Conservation (phyloP, 2,113 vertebrate species). For the Chaenogobius annularis region DNA sequence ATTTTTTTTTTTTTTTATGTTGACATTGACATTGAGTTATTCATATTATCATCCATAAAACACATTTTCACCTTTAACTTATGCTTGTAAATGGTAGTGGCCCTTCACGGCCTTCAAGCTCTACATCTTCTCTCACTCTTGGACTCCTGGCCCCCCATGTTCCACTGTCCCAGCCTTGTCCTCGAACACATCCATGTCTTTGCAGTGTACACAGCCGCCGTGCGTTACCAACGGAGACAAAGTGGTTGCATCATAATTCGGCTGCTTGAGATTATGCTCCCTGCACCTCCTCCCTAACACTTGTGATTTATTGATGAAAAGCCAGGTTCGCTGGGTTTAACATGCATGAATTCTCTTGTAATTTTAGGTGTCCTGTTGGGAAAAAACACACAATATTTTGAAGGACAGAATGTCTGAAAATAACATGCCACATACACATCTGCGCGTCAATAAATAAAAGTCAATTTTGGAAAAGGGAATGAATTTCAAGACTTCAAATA, state of each 20-base stretch:
- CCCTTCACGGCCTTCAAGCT: not conserved
- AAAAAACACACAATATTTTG: not conserved
- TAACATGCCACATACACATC: not conserved
- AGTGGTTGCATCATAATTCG: slow-evolving; percentile 70
- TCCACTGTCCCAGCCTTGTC: slow-evolving; percentile 18
- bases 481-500: not conserved
- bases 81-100: not conserved
- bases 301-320: slow-evolving; percentile 70
- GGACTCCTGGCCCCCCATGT: slow-evolving; percentile 16
- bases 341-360: slow-evolving; percentile 32
- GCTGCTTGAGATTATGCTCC: slow-evolving; percentile 53
- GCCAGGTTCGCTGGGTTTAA: slow-evolving; percentile 39
- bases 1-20: too few relatives aligned
- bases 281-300: slow-evolving; percentile 29
- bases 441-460: not conserved
- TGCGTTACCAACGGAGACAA: slow-evolving; percentile 67
- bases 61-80: not conserved
- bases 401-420: not conserved
- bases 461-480: not conserved
- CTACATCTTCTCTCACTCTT: not conserved
- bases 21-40: too few relatives aligned
- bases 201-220: slow-evolving; percentile 42
- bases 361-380: slow-evolving; percentile 19
- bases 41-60: not conserved
- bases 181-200: slow-evolving; percentile 42